phyloP scores from a whole-genome alignment of 2,797 vertebrate species.

The Xiphorhynchus erythropygius region DNA sequence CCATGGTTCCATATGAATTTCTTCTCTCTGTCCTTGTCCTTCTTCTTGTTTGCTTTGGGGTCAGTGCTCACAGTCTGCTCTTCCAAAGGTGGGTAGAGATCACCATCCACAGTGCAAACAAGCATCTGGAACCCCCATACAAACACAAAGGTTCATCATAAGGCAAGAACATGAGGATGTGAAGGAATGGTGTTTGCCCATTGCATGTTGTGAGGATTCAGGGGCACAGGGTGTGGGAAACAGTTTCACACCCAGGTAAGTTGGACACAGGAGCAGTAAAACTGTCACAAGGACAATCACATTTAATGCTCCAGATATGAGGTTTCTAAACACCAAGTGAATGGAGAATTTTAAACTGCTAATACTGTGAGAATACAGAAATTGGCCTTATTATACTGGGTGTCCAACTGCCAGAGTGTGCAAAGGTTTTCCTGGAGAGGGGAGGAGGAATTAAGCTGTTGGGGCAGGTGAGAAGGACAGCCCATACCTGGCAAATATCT shows the following conservation, averaged over 20 bases:
- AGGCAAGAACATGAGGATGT: background rate
- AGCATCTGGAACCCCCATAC: slow-evolving; percentile 83
- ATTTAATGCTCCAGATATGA: background rate
- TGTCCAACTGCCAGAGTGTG: background rate
- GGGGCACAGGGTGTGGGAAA: background rate
- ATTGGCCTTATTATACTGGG: background rate
- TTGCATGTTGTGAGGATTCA: background rate
- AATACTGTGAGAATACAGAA: background rate
- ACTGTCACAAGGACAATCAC: background rate
- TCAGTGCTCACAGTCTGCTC: slow-evolving; percentile 89
- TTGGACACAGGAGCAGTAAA: background rate
- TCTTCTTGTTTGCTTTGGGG: slow-evolving; percentile 93
- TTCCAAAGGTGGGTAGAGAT: slow-evolving; percentile 94
- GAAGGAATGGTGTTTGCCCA: background rate
- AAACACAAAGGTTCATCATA: background rate
- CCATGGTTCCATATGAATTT: slow-evolving; percentile 98
- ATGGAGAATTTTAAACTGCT: background rate
- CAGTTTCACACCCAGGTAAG: background rate
- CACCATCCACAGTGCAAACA: slow-evolving; percentile 95
- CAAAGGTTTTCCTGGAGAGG: background rate
- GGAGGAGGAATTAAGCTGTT: background rate
- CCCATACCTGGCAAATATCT: slow-evolving; percentile 91
- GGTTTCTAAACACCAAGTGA: background rate
- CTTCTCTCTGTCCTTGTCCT: slow-evolving; percentile 96
- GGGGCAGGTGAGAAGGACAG: background rate